Conservation (phyloP, 2,888 invertebrate species). For the Leptothorax acervorum region DNA sequence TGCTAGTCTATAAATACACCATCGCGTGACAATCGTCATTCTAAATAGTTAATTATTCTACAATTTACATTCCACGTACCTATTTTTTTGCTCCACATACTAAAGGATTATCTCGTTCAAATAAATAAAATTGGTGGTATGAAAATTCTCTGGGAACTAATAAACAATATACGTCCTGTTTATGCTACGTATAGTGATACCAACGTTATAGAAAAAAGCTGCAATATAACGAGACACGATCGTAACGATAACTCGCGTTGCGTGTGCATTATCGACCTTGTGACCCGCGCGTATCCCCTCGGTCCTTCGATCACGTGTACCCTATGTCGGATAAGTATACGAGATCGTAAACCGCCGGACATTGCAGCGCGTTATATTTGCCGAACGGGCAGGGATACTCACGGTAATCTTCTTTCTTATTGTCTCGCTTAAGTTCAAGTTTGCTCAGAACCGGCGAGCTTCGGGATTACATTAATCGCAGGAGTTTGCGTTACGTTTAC, state of each 20-base stretch:
- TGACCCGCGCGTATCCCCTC: background rate
- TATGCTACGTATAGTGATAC: background rate
- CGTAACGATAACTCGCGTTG: conserved; percentile 17
- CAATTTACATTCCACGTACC: background rate
- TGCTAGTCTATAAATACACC: background rate
- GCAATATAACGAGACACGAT: conserved; percentile 1
- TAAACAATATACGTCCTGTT: background rate
- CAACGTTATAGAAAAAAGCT: background rate
- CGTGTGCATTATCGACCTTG: conserved; percentile 26
- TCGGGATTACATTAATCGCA: conserved; percentile 36
- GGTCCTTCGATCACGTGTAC: background rate
- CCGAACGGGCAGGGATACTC: background rate
- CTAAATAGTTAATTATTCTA: background rate
- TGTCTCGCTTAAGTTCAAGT: conserved; percentile 5
- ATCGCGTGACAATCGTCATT: background rate
- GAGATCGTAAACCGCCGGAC: conserved; percentile 18
- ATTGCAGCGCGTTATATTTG: conserved; percentile 12
- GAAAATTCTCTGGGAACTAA: background rate
- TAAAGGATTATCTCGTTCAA: background rate
- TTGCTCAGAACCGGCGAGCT: background rate
- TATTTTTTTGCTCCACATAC: background rate
- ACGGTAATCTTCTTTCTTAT: background rate
- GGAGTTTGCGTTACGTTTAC: background rate
- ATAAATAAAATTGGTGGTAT: background rate
- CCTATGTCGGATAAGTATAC: background rate